phyloP scores from a whole-genome alignment of 2,888 invertebrate genomes.

The Venusia cambrica region DNA sequence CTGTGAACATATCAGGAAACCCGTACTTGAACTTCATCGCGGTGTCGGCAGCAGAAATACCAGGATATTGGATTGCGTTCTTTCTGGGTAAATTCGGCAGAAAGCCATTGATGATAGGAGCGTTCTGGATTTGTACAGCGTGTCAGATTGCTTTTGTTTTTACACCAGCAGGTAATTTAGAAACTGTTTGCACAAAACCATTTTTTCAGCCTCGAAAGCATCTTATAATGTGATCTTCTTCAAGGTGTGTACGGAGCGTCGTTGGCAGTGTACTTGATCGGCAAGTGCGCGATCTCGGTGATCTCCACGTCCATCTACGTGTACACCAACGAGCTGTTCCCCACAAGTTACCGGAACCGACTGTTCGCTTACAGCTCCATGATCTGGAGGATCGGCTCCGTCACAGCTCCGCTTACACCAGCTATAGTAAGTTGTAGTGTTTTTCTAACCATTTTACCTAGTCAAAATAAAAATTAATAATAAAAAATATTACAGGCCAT shows the following conservation, averaged over 20 bases:
- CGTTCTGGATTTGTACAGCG: constrained; percentile 80
- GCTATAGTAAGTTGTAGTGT: constrained; percentile 83
- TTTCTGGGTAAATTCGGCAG: constrained; percentile 81
- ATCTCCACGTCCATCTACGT: constrained; percentile 83
- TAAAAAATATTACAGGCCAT: no score
- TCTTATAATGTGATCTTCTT: no score
- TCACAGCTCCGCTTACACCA: constrained; percentile 84
- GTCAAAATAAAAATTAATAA: no score
- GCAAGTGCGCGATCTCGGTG: constrained; percentile 84
- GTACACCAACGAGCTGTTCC: constrained; percentile 84
- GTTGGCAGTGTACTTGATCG: constrained; percentile 78
- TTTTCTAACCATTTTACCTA: no score
- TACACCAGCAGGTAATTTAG: constrained; percentile 72
- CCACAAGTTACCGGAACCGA: constrained; percentile 83
- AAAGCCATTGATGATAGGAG: constrained; percentile 77
- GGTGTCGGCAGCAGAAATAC: constrained; percentile 83
- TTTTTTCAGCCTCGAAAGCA: no score
- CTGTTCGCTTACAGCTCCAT: constrained; percentile 84
- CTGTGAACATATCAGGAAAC: constrained; percentile 83
- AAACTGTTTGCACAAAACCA: no score
- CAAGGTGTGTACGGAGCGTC: constrained; percentile 53
- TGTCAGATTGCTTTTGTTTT: constrained; percentile 81
- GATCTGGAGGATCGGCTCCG: constrained; percentile 84
- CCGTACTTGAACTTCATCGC: constrained; percentile 84
- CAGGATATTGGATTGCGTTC: constrained; percentile 83